These are phyloP conservation scores for Leptatherina wallacei DNA, from an alignment of 2,797 vertebrate genomes.

Conservation along the genomic window DNA sequence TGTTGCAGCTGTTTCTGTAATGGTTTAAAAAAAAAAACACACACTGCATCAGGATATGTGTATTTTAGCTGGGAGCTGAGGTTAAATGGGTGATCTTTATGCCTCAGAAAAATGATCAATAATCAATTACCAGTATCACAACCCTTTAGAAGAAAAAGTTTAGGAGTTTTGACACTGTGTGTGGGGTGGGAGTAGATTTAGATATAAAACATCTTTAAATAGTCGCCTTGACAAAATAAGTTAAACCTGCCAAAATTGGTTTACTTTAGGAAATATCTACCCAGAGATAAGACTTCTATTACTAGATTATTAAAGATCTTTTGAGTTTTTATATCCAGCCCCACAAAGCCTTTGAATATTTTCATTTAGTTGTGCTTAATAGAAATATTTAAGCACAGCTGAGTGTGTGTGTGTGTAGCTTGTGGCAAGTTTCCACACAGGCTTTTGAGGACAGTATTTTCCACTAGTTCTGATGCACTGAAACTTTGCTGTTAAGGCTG, in stretches of 20 bases:
- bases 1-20: slow-evolving; percentile 22
- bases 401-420: slow-evolving; percentile 24
- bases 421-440: slow-evolving; percentile 58
- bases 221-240: too few relatives aligned
- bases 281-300: neutral
- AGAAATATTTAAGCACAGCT: neutral
- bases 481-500: slow-evolving; percentile 16
- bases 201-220: too few relatives aligned
- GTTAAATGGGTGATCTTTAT: too few relatives aligned
- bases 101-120: too few relatives aligned
- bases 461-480: slow-evolving; percentile 46
- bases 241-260: neutral
- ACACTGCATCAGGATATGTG: too few relatives aligned
- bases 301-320: neutral
- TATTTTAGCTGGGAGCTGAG: too few relatives aligned
- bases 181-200: too few relatives aligned
- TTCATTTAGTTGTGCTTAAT: neutral
- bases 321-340: neutral
- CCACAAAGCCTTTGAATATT: neutral
- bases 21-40: too few relatives aligned
- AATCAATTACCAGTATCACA: too few relatives aligned
- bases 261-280: slow-evolving; percentile 7
- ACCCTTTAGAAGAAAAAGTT: too few relatives aligned
- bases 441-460: slow-evolving; percentile 66
- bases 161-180: too few relatives aligned